Evolutionary conservation across 1,140 invertebrate genomes (phyloP).

Genomic region (Tetragnatha versicolor): DNA sequence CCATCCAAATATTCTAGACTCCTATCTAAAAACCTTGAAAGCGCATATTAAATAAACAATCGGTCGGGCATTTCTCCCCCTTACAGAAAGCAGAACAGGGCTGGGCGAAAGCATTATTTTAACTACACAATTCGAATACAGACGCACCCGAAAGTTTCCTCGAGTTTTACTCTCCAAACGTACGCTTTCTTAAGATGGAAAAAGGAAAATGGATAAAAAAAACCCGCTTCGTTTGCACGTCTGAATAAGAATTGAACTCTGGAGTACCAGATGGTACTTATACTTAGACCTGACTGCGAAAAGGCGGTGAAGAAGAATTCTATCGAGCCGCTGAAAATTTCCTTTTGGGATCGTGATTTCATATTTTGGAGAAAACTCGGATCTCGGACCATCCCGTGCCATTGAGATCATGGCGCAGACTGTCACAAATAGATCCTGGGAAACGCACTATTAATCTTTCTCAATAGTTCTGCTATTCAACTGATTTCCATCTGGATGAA

Average conservation of each 20-base stretch:
- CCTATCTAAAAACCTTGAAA: too few relatives aligned
- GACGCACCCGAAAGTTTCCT: too few relatives aligned
- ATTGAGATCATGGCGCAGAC: slow-evolving; percentile 33
- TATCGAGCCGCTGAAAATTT: slow-evolving; percentile 8
- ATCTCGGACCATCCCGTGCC: slow-evolving; percentile 27
- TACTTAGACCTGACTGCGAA: slow-evolving; percentile 1
- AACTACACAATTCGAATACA: too few relatives aligned
- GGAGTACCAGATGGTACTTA: slow-evolving; percentile 34
- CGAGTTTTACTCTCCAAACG: not conserved
- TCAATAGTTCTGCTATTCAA: slow-evolving; percentile 44
- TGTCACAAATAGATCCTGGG: slow-evolving; percentile 47
- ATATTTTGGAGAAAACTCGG: slow-evolving; percentile 38
- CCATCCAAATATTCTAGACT: too few relatives aligned
- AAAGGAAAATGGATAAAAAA: not conserved
- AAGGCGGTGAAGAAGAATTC: slow-evolving; percentile 1
- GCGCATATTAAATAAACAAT: too few relatives aligned
- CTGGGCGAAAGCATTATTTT: too few relatives aligned
- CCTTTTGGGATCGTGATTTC: slow-evolving; percentile 4
- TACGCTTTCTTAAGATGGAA: not conserved
- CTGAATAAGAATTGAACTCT: not conserved
- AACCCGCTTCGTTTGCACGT: not conserved
- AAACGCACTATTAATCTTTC: slow-evolving; percentile 54
- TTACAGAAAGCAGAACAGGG: too few relatives aligned
- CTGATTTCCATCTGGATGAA: slow-evolving; percentile 49
- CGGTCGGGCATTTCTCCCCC: too few relatives aligned